Conservation (phyloP, 1,140 invertebrate genomes). For the Apocrypta bakeri region DNA sequence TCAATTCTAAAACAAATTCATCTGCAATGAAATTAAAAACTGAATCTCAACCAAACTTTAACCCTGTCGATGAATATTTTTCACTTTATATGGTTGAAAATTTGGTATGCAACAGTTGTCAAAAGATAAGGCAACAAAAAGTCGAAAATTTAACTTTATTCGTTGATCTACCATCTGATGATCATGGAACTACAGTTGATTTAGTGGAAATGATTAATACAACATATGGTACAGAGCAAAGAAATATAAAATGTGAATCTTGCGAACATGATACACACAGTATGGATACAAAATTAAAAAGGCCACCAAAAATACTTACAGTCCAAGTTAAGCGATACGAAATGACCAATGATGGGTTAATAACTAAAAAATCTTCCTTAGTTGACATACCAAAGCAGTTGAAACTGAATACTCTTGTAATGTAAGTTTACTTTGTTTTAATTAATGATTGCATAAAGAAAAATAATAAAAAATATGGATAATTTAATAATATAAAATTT, state of each 20-base stretch:
- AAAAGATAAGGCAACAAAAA: constrained; percentile 60
- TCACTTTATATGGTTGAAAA: constrained; percentile 65
- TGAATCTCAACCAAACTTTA: constrained; percentile 40
- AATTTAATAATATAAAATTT: constrained; percentile 44
- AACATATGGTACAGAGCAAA: constrained; percentile 60
- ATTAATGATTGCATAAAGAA: not conserved
- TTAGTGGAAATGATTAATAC: constrained; percentile 60
- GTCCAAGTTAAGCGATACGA: constrained; percentile 67
- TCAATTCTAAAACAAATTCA: constrained; percentile 29
- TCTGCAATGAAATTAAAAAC: constrained; percentile 7
- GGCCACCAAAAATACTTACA: constrained; percentile 63
- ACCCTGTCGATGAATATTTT: constrained; percentile 67
- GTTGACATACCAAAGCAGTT: constrained; percentile 62
- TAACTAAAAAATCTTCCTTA: constrained; percentile 63
- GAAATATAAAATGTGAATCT: constrained; percentile 60
- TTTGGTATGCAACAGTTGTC: constrained; percentile 62
- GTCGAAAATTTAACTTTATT: constrained; percentile 67
- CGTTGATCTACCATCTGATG: constrained; percentile 60
- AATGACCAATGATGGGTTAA: constrained; percentile 59
- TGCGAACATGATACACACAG: constrained; percentile 62
- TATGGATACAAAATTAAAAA: constrained; percentile 62
- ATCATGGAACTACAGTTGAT: constrained; percentile 51
- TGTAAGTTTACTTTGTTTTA: constrained; percentile 57
- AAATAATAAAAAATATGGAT: not conserved
- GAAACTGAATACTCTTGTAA: constrained; percentile 55